Percentiles rank a stretch among this genome's conserved stretches.
Conservation (phyloP, 2,797 vertebrate genomes). For the Knipowitschia caucasica region DNA sequence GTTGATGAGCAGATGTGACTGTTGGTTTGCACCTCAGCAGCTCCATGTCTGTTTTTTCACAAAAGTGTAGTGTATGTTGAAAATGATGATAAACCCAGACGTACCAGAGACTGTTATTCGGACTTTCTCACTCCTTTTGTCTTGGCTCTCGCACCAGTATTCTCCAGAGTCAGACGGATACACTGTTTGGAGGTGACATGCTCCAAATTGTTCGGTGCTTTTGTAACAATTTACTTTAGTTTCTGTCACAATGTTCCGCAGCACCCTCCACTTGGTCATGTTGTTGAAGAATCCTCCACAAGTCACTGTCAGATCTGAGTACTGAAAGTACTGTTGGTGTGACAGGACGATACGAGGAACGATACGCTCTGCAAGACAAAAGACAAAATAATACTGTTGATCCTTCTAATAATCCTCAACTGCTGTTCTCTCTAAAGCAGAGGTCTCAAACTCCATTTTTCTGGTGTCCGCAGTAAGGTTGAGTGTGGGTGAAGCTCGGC, state of each 20-base stretch:
- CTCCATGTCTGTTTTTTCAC: too few species aligned
- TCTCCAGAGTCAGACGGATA: not conserved
- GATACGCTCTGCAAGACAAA: not conserved
- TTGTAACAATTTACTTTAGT: not conserved
- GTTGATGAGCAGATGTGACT: too few species aligned
- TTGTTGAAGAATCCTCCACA: not conserved
- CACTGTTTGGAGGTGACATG: not conserved
- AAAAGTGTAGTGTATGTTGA: too few species aligned
- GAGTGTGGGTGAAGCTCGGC: too few species aligned
- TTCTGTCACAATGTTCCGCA: not conserved
- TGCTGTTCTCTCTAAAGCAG: too few species aligned
- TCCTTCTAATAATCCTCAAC: not conserved
- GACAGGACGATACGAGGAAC: not conserved
- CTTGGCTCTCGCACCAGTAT: not conserved
- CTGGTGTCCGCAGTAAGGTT: too few species aligned
- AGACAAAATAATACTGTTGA: not conserved
- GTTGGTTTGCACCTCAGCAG: too few species aligned
- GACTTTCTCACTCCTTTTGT: not conserved
- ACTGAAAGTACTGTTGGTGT: not conserved
- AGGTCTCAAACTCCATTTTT: too few species aligned
- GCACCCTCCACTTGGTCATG: constrained; percentile 3
- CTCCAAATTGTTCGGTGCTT: fast-evolving
- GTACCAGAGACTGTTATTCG: not conserved
- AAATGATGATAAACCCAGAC: not conserved
- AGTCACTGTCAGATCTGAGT: fast-evolving